Evolutionary conservation across 2,888 invertebrate genomes (phyloP), one percentile per base, ranked within the genome.

Genomic region (Leptothorax acervorum): DNA sequence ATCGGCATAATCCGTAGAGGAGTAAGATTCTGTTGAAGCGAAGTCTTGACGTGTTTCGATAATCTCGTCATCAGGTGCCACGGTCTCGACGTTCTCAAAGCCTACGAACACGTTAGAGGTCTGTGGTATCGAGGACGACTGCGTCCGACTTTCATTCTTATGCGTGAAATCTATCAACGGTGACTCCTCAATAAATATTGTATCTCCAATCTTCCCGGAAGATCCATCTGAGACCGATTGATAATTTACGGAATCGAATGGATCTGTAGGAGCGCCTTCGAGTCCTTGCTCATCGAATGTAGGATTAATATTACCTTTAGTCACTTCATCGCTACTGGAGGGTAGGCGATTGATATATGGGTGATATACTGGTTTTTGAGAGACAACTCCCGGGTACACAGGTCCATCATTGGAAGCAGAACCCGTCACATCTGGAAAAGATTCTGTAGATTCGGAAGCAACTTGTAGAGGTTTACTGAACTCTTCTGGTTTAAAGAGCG

Each of bases 181-280:
- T 23, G 98, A 96, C 90, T 97, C 96, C 83, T 97, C 96, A 78
- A 96, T 96, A 88, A 97, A 97, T 62, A 97, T 96, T 12, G 97
- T 97, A 93, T 97, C 97, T 89, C 97, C 97, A 60, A 39, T 51
- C 12, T 68, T 70, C 12, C 8, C 18, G 1, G 73, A 12, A n/a
- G 57, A 51, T 11, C 2, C 57, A 2, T 12, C 3, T 15, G 15
- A 2, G 48, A 48, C 4, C 2, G 39, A 60, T n/a, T 57, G 62
- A 8, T 75, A 45, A 42, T 39, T 45, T 60, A 35, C 3, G n/a
- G 23, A 9, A 2, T 62, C 31, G 9, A 23, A 48, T 45, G 15
- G 31, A 12, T 4, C 15, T 48, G 5, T 0, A 35, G 4, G 15
- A 31, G 8, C 45, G 15, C 35, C 5, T n/a, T 55, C 82, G 1